A percentile compares a stretch with the other conserved stretches of the same genome.
Evolutionary conservation across 2,113 vertebrate species (phyloP).

Genomic region (Gorsachius goisagi): DNA sequence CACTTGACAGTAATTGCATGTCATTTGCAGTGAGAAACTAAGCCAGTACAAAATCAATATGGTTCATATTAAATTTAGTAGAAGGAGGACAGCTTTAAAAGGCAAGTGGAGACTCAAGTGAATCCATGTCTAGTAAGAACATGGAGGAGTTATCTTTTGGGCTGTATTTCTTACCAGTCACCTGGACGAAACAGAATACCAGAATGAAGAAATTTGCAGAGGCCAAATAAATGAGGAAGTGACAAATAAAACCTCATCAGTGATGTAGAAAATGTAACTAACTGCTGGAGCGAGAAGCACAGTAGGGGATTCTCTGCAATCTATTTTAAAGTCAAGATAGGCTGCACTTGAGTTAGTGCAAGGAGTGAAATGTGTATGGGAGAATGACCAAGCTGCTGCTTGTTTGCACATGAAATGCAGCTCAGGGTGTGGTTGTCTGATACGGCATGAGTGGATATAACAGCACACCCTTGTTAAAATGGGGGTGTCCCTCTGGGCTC

Average conservation of each 20-base stretch:
- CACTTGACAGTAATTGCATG: constrained; percentile 1
- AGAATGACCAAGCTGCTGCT: not conserved
- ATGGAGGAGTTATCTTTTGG: not conserved
- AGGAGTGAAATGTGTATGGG: rapidly evolving
- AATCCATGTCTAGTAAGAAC: not conserved
- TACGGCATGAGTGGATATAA: not conserved
- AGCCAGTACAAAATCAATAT: not conserved
- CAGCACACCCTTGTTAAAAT: not conserved
- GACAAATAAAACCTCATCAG: not conserved
- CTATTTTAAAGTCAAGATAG: not conserved
- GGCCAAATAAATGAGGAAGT: not conserved
- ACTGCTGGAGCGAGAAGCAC: not conserved
- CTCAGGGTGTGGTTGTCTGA: not conserved
- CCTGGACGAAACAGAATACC: not conserved
- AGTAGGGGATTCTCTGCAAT: not conserved
- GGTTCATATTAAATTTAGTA: not conserved
- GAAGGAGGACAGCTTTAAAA: not conserved
- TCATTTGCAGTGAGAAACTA: not conserved
- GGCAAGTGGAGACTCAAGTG: not conserved
- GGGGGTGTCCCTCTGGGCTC: not conserved
- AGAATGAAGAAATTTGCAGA: not conserved
- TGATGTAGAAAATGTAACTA: not conserved
- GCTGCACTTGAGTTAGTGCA: not conserved
- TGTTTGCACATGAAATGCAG: not conserved
- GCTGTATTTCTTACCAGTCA: not conserved